Base-by-base conservation (phyloP, 1,140 invertebrate species). In the Drosophila sechellia region DNA sequence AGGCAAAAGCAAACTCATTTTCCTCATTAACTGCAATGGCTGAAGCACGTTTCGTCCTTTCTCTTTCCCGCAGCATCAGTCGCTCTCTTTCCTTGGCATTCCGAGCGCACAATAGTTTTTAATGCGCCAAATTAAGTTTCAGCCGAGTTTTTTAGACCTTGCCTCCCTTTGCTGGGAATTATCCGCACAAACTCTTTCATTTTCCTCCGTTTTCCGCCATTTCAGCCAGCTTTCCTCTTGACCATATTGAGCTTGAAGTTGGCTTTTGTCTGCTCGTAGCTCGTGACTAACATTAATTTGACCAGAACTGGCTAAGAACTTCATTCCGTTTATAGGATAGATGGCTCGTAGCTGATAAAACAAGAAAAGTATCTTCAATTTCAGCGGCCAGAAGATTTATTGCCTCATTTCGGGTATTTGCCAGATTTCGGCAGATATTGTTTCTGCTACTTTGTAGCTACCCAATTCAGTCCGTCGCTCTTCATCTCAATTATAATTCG, bases 221-320 rank as follows among this genome's bases (percentile, higher is more conserved):
- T 58, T 20, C n/a, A 15, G 39, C 22, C 35, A 12, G 22, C 34
- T 68, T 58, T 42, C 45, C 15, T 53, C 12, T 69, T 70, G 75
- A 57, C 79, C 78, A 81, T 86, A 87, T 85, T 85, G 81, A 77
- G 80, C 81, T 68, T 66, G 74, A 70, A 81, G 81, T 76, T 75
- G 66, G 77, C 72, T 83, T 85, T 77, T 84, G 52, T 63, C 52
- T 64, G 50, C 46, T n/a, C 46, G 58, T 43, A 66, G 68, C 81
- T 81, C 81, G 81, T 85, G 81, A 85, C 81, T 85, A 85, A 85
- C 81, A 85, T 85, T 85, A 85, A 85, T 85, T 85, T 86, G 74
- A 77, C 60, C 74, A 84, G 81, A 79, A 75, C 77, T 63, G 59
- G 76, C 65, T 59, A 80, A 76, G 73, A 81, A 74, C 64, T 81